Percentiles rank a stretch among this genome's conserved stretches.
These are phyloP conservation scores for Scaptomyza flava DNA, from an alignment of 2,888 invertebrate species.

Conservation along the genomic window DNA sequence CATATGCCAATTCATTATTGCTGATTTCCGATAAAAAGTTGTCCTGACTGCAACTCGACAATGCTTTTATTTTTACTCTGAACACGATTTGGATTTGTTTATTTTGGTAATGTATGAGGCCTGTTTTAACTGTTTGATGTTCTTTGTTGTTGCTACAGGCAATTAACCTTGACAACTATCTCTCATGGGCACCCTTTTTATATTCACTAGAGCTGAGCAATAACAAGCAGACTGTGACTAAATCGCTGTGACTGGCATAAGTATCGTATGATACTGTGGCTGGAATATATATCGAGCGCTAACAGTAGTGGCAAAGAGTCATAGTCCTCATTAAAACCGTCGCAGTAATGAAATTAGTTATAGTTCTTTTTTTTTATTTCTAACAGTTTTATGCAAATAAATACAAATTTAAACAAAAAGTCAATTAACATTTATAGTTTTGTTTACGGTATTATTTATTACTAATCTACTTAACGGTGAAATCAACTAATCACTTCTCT, in stretches of 20 bases:
- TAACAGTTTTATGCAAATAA: too few species aligned
- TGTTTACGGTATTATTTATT: too few species aligned
- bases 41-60: neutral
- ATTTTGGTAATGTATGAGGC: constrained; percentile 9
- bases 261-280: neutral
- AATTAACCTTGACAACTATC: constrained; percentile 56
- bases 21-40: constrained; percentile 7
- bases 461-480: too few species aligned
- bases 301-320: neutral
- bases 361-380: neutral
- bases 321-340: neutral
- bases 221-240: neutral
- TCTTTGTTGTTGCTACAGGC: constrained; percentile 32
- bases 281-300: neutral
- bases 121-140: constrained; percentile 12
- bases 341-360: neutral
- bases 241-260: neutral
- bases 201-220: neutral
- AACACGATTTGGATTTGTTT: constrained; percentile 34
- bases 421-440: too few species aligned
- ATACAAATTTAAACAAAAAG: too few species aligned
- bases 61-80: neutral
- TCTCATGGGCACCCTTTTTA: constrained; percentile 4
- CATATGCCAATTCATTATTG: constrained; percentile 79
- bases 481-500: too few species aligned